Conservation (phyloP, 2,113 vertebrate species). For the Xiphophorus maculatus region DNA sequence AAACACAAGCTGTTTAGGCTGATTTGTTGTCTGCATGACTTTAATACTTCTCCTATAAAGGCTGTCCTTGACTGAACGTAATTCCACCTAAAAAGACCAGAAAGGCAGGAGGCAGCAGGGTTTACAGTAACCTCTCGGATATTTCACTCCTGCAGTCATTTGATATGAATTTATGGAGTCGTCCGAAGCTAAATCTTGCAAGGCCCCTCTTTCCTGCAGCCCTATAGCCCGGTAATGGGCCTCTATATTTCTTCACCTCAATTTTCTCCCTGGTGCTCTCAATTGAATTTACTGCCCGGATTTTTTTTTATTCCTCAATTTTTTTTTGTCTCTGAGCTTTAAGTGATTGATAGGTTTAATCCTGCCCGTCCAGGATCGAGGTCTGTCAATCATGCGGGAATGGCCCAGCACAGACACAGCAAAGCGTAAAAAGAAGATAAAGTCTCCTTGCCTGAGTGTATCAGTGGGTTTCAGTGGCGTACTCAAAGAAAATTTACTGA, state of each 20-base stretch:
- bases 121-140: slow-evolving; percentile 75
- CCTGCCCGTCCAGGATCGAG: slow-evolving; percentile 75
- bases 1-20: slow-evolving; percentile 66
- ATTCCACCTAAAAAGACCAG: slow-evolving; percentile 69
- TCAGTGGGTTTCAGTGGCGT: slow-evolving; percentile 68
- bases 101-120: slow-evolving; percentile 59
- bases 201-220: slow-evolving; percentile 76
- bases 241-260: slow-evolving; percentile 83
- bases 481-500: slow-evolving; percentile 71
- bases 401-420: slow-evolving; percentile 55
- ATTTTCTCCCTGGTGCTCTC: slow-evolving; percentile 77
- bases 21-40: slow-evolving; percentile 69
- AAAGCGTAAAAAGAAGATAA: slow-evolving; percentile 63
- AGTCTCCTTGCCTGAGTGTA: slow-evolving; percentile 66
- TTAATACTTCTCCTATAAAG: slow-evolving; percentile 63
- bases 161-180: slow-evolving; percentile 83
- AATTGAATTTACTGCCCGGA: slow-evolving; percentile 81
- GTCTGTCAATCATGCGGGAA: slow-evolving; percentile 77
- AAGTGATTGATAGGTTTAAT: slow-evolving; percentile 84
- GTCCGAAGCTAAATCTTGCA: slow-evolving; percentile 78
- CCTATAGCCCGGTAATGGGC: slow-evolving; percentile 79
- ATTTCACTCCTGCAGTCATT: slow-evolving; percentile 76
- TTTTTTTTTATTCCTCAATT: slow-evolving; percentile 46
- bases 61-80: slow-evolving; percentile 71
- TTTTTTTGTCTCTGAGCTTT: slow-evolving; percentile 72